phyloP scores from a whole-genome alignment of 2,113 vertebrate genomes.

The Grallaria varia region DNA sequence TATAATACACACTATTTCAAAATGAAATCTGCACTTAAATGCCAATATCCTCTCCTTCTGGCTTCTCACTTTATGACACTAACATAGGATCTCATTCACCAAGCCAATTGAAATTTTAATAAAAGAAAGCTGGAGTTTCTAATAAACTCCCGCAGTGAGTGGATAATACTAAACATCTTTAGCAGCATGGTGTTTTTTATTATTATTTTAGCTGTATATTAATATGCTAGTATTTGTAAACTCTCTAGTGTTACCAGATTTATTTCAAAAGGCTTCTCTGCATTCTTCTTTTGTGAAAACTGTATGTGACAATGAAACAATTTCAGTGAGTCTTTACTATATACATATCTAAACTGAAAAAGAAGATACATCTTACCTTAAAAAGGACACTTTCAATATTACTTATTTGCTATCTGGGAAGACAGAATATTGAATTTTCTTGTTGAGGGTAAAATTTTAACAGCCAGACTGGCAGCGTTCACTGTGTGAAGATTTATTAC shows the following conservation, averaged over 20 bases:
- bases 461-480: not conserved
- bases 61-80: constrained; percentile 85
- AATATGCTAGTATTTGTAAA: constrained; percentile 89
- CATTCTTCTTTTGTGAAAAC: constrained; percentile 72
- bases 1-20: constrained; percentile 78
- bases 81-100: constrained; percentile 84
- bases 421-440: constrained; percentile 35
- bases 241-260: constrained; percentile 80
- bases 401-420: constrained; percentile 35
- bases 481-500: not conserved
- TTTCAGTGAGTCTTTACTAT: constrained; percentile 41
- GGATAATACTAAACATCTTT: constrained; percentile 86
- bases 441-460: constrained; percentile 10
- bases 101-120: constrained; percentile 89
- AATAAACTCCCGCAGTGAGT: constrained; percentile 85
- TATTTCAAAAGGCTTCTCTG: constrained; percentile 76
- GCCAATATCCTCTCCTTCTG: constrained; percentile 85
- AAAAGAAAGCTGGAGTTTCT: constrained; percentile 88
- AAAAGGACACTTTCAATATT: constrained; percentile 34
- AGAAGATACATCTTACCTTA: constrained; percentile 10
- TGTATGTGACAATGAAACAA: constrained; percentile 67
- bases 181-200: constrained; percentile 87
- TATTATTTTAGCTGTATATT: constrained; percentile 87
- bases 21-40: constrained; percentile 83
- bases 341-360: constrained; percentile 17